These are phyloP conservation scores for Masticophis lateralis DNA, from an alignment of 2,797 vertebrate genomes.

Conservation along the genomic window DNA sequence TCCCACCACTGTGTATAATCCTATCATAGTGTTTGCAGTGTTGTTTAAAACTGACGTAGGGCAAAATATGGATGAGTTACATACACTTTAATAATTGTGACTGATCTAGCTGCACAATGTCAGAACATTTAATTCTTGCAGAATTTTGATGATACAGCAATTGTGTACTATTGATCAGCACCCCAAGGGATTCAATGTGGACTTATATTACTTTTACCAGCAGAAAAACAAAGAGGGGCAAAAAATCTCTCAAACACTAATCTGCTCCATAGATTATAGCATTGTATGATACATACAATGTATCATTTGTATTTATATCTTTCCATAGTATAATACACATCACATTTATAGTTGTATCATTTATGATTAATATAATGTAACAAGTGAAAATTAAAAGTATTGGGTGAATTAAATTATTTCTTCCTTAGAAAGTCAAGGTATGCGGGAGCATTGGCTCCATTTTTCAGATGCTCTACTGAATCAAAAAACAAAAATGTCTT, in stretches of 20 bases:
- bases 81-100: neutral
- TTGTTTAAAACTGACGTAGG: neutral
- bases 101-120: neutral
- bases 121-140: neutral
- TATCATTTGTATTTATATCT: neutral
- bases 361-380: neutral
- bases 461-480: neutral
- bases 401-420: neutral
- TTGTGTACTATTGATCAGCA: neutral
- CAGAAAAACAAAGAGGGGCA: neutral
- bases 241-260: neutral
- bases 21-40: neutral
- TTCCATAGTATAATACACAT: neutral
- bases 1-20: no score
- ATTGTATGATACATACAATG: no score
- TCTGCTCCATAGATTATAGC: neutral
- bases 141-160: neutral
- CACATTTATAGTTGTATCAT: neutral
- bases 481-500: neutral
- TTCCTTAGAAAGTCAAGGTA: neutral
- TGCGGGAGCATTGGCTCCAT: neutral
- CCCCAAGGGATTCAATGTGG: neutral
- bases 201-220: neutral
- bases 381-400: neutral
- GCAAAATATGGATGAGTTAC: neutral